A percentile compares a stretch with the other conserved stretches of the same genome.
These are phyloP conservation scores for Gari tellinella DNA, from an alignment of 2,888 invertebrate species.

Conservation along the genomic window DNA sequence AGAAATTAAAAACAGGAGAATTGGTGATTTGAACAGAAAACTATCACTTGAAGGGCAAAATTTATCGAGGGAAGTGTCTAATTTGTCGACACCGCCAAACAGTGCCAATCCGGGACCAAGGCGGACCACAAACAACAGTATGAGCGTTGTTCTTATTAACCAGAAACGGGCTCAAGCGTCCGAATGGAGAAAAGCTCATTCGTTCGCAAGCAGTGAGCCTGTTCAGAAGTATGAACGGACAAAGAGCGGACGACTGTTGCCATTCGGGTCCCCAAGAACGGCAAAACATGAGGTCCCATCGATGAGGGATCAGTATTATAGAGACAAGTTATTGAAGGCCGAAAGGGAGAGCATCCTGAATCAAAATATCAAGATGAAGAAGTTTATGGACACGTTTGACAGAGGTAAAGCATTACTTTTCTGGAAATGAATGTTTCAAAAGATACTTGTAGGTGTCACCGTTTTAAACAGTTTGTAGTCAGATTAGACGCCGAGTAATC, in stretches of 20 bases:
- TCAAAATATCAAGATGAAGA: conserved; percentile 49
- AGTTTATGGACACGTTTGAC: conserved; percentile 46
- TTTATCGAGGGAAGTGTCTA: too few species aligned
- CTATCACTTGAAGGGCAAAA: too few species aligned
- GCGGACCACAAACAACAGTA: too few species aligned
- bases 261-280: conserved; percentile 34
- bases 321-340: conserved; percentile 52
- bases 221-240: conserved; percentile 42
- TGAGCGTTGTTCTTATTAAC: background rate
- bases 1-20: conserved; percentile 7
- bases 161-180: conserved; percentile 21
- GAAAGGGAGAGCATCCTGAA: conserved; percentile 46
- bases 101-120: too few species aligned
- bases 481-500: too few species aligned
- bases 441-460: too few species aligned
- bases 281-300: conserved; percentile 28
- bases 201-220: conserved; percentile 25
- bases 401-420: background rate
- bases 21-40: conserved; percentile 19
- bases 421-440: too few species aligned
- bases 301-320: conserved; percentile 40
- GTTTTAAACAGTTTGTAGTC: too few species aligned
- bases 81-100: too few species aligned
- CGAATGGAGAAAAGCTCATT: conserved; percentile 24
- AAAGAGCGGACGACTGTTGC: conserved; percentile 23